Conservation (phyloP, 2,113 vertebrate genomes). For the Octodon degus region DNA sequence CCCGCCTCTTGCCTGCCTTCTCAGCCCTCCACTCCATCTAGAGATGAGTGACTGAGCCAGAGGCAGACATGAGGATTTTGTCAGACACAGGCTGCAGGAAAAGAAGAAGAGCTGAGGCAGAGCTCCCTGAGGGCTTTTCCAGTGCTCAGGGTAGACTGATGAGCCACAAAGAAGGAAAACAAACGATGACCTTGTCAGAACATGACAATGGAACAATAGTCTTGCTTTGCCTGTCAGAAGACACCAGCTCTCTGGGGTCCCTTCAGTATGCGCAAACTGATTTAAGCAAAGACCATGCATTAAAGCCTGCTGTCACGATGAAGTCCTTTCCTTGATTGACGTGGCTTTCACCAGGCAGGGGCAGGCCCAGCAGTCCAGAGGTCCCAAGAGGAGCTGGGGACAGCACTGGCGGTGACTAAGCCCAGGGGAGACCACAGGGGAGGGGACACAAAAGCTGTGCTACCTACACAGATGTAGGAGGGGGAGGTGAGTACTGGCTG, state of each 20-base stretch:
- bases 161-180: not conserved
- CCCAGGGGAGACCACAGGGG: fast-evolving
- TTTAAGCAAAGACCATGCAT: not conserved
- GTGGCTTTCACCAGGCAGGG: not conserved
- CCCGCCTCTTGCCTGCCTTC: not conserved
- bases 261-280: not conserved
- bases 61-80: not conserved
- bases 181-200: not conserved
- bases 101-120: not conserved
- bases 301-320: not conserved
- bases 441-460: fast-evolving
- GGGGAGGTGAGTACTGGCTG: not conserved
- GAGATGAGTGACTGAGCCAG: not conserved
- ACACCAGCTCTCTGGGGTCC: not conserved
- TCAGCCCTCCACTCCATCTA: not conserved
- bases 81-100: not conserved
- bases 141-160: not conserved
- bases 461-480: not conserved
- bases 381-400: not conserved
- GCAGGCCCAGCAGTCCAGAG: fast-evolving
- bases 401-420: not conserved
- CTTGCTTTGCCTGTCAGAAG: not conserved
- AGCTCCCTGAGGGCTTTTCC: not conserved
- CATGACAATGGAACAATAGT: not conserved
- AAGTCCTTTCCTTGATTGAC: not conserved